Evolutionary conservation across 1,140 invertebrate genomes (phyloP).

Genomic region (Sycobia sp.): DNA sequence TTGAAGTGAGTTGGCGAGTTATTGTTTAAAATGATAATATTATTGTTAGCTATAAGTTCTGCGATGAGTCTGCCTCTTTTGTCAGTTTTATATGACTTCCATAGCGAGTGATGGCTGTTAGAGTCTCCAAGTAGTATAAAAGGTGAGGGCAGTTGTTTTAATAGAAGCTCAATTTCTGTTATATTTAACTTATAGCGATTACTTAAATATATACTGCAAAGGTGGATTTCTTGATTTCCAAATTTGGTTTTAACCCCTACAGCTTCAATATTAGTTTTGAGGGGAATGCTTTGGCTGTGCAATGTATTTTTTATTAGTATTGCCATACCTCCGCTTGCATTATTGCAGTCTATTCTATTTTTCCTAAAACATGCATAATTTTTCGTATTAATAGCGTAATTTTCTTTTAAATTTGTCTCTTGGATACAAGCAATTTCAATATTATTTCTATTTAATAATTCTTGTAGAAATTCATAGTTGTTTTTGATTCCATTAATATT

Average conservation of each 20-base stretch:
- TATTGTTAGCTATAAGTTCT: conserved; percentile 30
- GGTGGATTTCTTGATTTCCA: too few relatives aligned
- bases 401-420: conserved; percentile 44
- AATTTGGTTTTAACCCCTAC: too few relatives aligned
- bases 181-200: conserved; percentile 35
- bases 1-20: conserved; percentile 41
- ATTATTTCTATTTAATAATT: conserved; percentile 25
- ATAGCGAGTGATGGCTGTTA: conserved; percentile 47
- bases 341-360: too few relatives aligned
- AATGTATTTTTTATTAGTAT: too few relatives aligned
- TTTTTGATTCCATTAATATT: conserved; percentile 28
- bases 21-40: conserved; percentile 38
- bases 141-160: conserved; percentile 43
- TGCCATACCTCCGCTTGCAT: too few relatives aligned
- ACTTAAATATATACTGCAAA: conserved; percentile 44
- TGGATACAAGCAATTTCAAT: conserved; percentile 37
- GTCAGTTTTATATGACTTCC: conserved; percentile 43
- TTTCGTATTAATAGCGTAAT: conserved; percentile 25
- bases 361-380: conserved; percentile 20
- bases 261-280: too few relatives aligned
- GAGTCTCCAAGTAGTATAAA: conserved; percentile 47
- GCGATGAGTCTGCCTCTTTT: conserved; percentile 41
- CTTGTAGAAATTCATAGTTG: conserved; percentile 13
- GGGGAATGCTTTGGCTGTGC: too few relatives aligned
- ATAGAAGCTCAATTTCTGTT: conserved; percentile 39